A percentile compares a stretch with the other conserved stretches of the same genome.
Evolutionary conservation across 1,140 invertebrate species (phyloP).

Genomic region (Halyomorpha halys): DNA sequence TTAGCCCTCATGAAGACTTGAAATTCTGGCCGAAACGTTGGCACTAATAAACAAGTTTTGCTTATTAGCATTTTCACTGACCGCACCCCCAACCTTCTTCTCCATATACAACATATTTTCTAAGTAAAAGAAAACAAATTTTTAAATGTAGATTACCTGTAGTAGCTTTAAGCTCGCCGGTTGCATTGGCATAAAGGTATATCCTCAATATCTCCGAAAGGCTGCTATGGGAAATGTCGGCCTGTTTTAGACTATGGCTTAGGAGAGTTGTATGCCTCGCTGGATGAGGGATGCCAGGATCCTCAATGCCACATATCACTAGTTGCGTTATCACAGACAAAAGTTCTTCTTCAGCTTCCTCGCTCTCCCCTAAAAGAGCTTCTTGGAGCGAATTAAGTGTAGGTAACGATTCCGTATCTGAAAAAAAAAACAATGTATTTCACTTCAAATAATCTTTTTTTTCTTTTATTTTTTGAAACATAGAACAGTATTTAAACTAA

Average conservation of each 20-base stretch:
- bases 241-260: conserved; percentile 80
- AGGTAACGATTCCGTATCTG: conserved; percentile 78
- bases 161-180: conserved; percentile 70
- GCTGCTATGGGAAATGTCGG: conserved; percentile 81
- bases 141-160: conserved; percentile 45
- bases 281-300: conserved; percentile 85
- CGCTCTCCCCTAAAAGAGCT: conserved; percentile 68
- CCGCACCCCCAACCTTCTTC: no score
- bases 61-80: no score
- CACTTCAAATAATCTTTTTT: not conserved
- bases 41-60: no score
- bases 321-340: conserved; percentile 80
- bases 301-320: conserved; percentile 82
- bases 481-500: no score
- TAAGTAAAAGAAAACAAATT: no score
- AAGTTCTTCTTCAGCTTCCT: conserved; percentile 75
- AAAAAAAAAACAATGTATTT: conserved; percentile 21
- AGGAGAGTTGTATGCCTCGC: conserved; percentile 74
- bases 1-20: no score
- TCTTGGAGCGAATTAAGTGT: conserved; percentile 75
- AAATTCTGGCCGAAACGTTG: no score
- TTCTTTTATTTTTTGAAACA: no score
- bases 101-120: no score
- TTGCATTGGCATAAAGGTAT: conserved; percentile 76
- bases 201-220: conserved; percentile 86